phyloP scores from a whole-genome alignment of 2,888 invertebrate genomes.

The Microchrysa polita region DNA sequence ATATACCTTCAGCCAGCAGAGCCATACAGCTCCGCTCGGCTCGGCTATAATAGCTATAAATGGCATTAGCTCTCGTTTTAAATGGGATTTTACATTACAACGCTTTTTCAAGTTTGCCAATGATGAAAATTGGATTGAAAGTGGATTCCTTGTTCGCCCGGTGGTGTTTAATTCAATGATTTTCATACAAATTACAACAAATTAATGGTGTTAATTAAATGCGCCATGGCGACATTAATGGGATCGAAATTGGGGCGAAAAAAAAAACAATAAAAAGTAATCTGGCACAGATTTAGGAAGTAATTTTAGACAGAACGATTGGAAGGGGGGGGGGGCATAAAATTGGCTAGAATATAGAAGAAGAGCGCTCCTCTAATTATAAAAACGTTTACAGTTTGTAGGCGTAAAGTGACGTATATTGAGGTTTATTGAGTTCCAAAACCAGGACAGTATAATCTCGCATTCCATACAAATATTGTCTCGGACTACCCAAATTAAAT shows the following conservation, averaged over 20 bases:
- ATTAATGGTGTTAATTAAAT: constrained; percentile 17
- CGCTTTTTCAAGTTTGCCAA: background rate
- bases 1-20: too few species aligned
- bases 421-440: too few species aligned
- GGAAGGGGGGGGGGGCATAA: background rate
- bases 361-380: too few species aligned
- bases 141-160: background rate
- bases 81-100: background rate
- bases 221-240: background rate
- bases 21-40: too few species aligned
- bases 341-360: too few species aligned
- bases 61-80: too few species aligned
- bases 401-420: too few species aligned
- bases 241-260: background rate
- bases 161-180: constrained; percentile 19
- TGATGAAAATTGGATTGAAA: constrained; percentile 7
- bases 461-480: too few species aligned
- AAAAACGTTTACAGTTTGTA: too few species aligned
- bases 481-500: too few species aligned
- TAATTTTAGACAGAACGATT: background rate
- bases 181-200: constrained; percentile 20
- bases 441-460: too few species aligned
- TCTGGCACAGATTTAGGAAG: background rate
- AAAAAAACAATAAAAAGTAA: background rate
- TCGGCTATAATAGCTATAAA: too few species aligned